These are phyloP conservation scores for Syrista parreyssii DNA, from an alignment of 2,888 invertebrate genomes.

Conservation along the genomic window DNA sequence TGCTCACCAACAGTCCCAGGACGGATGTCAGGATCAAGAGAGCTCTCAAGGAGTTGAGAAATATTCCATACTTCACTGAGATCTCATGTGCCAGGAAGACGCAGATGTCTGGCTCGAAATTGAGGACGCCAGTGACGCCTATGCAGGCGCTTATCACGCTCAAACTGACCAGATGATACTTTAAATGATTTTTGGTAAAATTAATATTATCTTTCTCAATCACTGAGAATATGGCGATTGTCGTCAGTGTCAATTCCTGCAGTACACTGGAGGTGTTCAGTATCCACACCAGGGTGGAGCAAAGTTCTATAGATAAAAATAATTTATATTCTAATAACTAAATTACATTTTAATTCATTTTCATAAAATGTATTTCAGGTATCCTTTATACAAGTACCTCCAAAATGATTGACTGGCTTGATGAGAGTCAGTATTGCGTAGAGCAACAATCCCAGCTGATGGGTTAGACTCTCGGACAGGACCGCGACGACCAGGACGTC, in stretches of 20 bases:
- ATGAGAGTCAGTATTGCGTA: conserved; percentile 64
- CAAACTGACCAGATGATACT: conserved; percentile 67
- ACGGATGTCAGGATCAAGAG: conserved; percentile 46
- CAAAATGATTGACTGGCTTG: conserved; percentile 61
- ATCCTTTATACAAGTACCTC: conserved; percentile 39
- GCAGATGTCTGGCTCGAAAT: conserved; percentile 59
- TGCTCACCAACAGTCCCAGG: conserved; percentile 37
- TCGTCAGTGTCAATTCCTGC: conserved; percentile 66
- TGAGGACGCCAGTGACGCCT: conserved; percentile 67
- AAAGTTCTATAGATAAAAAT: conserved; percentile 48
- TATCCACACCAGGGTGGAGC: conserved; percentile 66
- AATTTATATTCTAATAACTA: neutral
- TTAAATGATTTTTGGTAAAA: conserved; percentile 62
- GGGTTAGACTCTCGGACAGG: conserved; percentile 61
- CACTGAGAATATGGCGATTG: conserved; percentile 63
- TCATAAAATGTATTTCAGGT: neutral
- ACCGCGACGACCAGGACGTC: conserved; percentile 67
- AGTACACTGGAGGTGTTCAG: conserved; percentile 66
- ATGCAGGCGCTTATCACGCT: conserved; percentile 67
- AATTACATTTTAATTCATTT: neutral
- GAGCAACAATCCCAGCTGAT: conserved; percentile 61
- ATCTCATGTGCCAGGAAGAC: conserved; percentile 58
- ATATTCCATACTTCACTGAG: conserved; percentile 56
- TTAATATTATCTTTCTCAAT: conserved; percentile 44
- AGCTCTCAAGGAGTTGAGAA: conserved; percentile 52